A percentile compares a stretch with the other conserved stretches of the same genome.
Evolutionary conservation across 2,113 vertebrate species (phyloP).

Genomic region (Semnornis frantzii): DNA sequence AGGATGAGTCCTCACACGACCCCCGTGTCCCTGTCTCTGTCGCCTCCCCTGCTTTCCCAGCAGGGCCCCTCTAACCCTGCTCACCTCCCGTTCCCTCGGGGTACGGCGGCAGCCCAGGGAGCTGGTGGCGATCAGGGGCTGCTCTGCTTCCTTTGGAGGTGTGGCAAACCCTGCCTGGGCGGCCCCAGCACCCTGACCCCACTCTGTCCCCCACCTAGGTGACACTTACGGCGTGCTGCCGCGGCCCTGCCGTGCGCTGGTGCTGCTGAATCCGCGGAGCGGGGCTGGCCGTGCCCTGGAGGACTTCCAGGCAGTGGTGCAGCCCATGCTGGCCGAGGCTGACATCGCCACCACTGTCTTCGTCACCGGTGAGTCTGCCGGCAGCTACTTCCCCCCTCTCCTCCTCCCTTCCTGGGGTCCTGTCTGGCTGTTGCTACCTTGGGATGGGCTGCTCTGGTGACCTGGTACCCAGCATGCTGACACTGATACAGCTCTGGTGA

Average conservation of each 20-base stretch:
- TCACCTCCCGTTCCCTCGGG: accelerated
- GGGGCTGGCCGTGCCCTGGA: background rate
- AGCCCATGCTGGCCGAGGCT: conserved; percentile 59
- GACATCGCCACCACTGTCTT: conserved; percentile 49
- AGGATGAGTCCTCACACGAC: background rate
- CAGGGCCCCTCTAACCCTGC: background rate
- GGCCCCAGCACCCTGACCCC: background rate
- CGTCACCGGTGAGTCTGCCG: background rate
- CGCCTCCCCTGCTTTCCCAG: background rate
- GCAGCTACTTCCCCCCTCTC: background rate
- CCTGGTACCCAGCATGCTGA: background rate
- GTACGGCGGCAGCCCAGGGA: background rate
- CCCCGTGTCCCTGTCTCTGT: background rate
- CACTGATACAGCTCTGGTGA: background rate
- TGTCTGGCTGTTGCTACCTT: accelerated
- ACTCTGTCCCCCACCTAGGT: background rate
- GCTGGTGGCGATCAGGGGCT: background rate
- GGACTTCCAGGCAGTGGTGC: conserved; percentile 45
- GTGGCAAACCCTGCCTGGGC: background rate
- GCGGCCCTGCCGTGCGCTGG: conserved; percentile 15
- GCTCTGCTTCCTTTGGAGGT: background rate
- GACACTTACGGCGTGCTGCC: conserved; percentile 61
- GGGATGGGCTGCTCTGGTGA: background rate
- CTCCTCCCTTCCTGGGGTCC: background rate
- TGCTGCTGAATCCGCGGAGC: conserved; percentile 55